A percentile compares a stretch with the other conserved stretches of the same genome.
Evolutionary conservation across 1,140 invertebrate genomes (phyloP).

Genomic region (Pinna nobilis): DNA sequence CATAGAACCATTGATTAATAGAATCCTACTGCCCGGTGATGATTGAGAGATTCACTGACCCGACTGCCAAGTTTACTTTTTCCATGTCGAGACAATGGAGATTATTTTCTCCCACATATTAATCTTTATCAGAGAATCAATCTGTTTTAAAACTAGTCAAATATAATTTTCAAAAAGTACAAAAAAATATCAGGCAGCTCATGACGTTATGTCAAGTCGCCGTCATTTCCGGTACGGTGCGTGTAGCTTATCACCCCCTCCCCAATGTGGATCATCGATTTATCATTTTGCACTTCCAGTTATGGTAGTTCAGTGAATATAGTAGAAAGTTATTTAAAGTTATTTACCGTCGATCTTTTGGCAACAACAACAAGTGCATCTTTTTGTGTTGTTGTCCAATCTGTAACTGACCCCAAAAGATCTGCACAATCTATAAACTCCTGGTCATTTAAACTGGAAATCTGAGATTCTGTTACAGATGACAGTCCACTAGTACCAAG

Average conservation of each 20-base stretch:
- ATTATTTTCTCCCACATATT: too few relatives aligned
- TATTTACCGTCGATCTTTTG: conserved; percentile 16
- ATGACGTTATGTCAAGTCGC: background rate
- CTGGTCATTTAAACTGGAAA: conserved; percentile 17
- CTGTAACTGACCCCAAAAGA: conserved; percentile 12
- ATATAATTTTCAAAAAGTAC: background rate
- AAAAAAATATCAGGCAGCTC: too few relatives aligned
- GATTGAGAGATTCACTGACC: too few relatives aligned
- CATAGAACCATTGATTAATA: too few relatives aligned
- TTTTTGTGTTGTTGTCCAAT: conserved; percentile 8
- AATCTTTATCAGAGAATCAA: too few relatives aligned
- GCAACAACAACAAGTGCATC: conserved; percentile 20
- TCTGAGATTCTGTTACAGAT: conserved; percentile 24
- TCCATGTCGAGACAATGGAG: background rate
- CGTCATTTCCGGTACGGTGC: too few relatives aligned
- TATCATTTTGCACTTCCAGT: too few relatives aligned
- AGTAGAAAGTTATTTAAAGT: background rate
- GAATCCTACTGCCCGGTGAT: too few relatives aligned
- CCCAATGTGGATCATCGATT: too few relatives aligned
- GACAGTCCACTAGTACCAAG: conserved; percentile 28
- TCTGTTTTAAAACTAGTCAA: too few relatives aligned
- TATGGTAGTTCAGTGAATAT: background rate
- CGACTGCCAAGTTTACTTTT: too few relatives aligned
- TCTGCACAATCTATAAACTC: conserved; percentile 31
- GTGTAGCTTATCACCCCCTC: too few relatives aligned